Evolutionary conservation across 2,113 vertebrate species (phyloP).

Genomic region (Cervus canadensis): DNA sequence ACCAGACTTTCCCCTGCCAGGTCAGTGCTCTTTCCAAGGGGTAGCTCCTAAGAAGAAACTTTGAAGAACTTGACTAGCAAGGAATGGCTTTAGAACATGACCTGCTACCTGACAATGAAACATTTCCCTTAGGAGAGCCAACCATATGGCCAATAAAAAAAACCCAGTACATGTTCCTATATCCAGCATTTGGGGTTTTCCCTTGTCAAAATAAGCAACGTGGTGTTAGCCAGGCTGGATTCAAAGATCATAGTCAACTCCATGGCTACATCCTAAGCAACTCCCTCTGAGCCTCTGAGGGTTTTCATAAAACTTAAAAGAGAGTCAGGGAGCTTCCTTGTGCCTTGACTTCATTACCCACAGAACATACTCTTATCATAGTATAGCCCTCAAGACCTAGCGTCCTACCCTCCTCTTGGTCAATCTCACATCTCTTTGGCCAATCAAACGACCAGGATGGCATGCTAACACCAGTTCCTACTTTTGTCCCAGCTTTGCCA

Average conservation of each 20-base stretch:
- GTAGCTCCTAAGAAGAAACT: not conserved
- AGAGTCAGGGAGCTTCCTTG: not conserved
- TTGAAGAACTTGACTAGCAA: not conserved
- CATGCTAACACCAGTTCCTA: not conserved
- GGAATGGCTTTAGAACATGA: not conserved
- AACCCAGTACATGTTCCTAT: not conserved
- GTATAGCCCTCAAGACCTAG: not conserved
- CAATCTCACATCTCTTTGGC: not conserved
- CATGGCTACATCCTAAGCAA: not conserved
- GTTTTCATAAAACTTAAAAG: not conserved
- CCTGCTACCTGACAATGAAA: not conserved
- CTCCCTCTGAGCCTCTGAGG: not conserved
- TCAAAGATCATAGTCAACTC: not conserved
- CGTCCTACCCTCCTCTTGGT: not conserved
- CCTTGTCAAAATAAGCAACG: not conserved
- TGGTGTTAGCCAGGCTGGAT: not conserved
- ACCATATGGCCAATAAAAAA: not conserved
- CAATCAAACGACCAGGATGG: not conserved
- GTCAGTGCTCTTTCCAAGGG: not conserved
- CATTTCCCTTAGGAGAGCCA: not conserved
- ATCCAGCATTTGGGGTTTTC: not conserved
- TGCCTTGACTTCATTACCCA: not conserved
- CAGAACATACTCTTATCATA: not conserved
- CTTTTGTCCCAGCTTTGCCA: constrained; percentile 3
- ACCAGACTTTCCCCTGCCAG: not conserved